Evolutionary conservation across 2,113 vertebrate species (phyloP).

Genomic region (Ceyx cyanopectus): DNA sequence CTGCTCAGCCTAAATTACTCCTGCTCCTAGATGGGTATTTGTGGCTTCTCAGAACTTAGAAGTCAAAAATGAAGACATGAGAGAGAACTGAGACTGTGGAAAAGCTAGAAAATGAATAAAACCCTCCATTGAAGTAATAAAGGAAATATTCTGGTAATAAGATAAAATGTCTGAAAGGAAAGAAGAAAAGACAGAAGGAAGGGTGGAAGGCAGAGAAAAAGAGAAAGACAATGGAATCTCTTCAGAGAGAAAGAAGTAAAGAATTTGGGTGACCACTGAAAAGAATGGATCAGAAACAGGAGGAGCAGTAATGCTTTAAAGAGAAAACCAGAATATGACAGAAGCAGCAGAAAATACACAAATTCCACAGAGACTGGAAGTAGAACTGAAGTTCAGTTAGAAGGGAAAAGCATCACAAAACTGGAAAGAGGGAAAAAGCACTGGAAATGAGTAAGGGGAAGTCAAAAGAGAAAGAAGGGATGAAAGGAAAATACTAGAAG

Average conservation of each 20-base stretch:
- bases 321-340: background rate
- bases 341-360: background rate
- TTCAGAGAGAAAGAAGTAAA: background rate
- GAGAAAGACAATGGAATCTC: background rate
- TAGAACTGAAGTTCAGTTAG: background rate
- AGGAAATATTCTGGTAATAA: background rate
- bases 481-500: background rate
- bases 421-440: slow-evolving; percentile 17
- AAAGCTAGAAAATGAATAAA: background rate
- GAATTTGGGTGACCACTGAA: background rate
- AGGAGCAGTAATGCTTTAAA: background rate
- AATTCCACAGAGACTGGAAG: background rate
- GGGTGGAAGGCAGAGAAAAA: background rate
- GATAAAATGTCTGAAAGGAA: background rate
- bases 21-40: background rate
- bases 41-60: background rate
- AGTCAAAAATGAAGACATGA: background rate
- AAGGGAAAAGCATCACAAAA: background rate
- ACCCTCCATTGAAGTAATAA: background rate
- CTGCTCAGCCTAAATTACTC: background rate
- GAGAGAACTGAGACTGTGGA: background rate
- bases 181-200: background rate
- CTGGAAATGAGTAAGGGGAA: slow-evolving; percentile 7
- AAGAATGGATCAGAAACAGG: background rate
- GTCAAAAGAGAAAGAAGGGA: background rate